Evolutionary conservation across 2,113 vertebrate genomes (phyloP), one percentile per base, ranked within the genome.

Genomic region (Callaeas wilsoni): DNA sequence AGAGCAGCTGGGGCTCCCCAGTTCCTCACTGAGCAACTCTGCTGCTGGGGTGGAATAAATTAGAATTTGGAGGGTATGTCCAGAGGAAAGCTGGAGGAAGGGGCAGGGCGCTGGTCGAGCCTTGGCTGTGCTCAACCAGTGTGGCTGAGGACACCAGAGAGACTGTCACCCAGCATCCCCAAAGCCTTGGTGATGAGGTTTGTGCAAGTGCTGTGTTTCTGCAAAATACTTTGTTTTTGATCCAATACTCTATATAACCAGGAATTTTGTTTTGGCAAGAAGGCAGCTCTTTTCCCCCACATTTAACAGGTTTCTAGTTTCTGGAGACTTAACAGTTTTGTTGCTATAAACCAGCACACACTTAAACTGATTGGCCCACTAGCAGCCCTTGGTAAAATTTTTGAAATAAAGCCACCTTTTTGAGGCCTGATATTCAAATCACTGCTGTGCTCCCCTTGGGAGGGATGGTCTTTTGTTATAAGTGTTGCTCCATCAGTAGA

Each of bases 381-480:
- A 37, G 56, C 80, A 84, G 56, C 47, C 59, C 22, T 70, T 86
- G 46, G 44, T 62, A 87, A 55, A 30, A 27, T 33, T 52, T 78
- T 84, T 57, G 49, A 88, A 97, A 59, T 53, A 82, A 59, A 94
- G 14, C 6, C 39, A 12, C 57, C 33, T 82, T 87, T 90, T 46
- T 35, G 7, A 86, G 71, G 63, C 56, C 79, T 87, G 75, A n/a
- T 92, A 86, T n/a, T 89, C 67, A 84, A 79, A 89, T 95, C 46
- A 18, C 73, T 91, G 84, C 49, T 79, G 42, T 8, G n/a, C 39
- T 73, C 44, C 60, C 79, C 81, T 96, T 17, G 6, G 35, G 80
- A 95, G 88, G 69, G 53, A 39, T 89, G 83, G 71, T 86, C 76
- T 94, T 94, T 94, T 88, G 56, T 77, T 80, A 39, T 16, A 91